These are phyloP conservation scores for Ctenosaura bakeri DNA, from an alignment of 2,797 vertebrate genomes.

Conservation along the genomic window DNA sequence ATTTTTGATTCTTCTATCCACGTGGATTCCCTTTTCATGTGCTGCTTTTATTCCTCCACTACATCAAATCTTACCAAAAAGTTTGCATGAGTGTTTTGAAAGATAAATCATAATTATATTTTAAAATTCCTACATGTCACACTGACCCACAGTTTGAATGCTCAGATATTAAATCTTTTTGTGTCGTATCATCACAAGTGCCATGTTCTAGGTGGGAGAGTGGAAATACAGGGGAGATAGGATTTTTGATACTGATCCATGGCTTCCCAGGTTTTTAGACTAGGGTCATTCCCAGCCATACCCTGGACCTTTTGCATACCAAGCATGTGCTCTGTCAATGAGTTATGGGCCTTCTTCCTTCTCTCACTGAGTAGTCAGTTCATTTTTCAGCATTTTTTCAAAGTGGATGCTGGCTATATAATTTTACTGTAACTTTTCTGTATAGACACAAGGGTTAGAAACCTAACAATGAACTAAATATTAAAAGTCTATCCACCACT, in stretches of 20 bases:
- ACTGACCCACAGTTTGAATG: background rate
- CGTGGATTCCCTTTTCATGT: background rate
- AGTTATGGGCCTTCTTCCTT: background rate
- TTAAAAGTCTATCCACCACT: background rate
- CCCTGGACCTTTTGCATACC: too few species aligned
- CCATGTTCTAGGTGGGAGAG: background rate
- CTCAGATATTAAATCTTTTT: background rate
- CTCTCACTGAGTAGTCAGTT: background rate
- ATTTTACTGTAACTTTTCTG: background rate
- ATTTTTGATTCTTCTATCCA: background rate
- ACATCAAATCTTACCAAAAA: background rate
- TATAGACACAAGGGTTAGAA: background rate
- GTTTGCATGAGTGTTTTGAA: background rate
- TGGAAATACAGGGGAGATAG: background rate
- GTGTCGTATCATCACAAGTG: too few species aligned
- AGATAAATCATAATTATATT: background rate
- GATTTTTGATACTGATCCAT: too few species aligned
- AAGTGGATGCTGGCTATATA: background rate
- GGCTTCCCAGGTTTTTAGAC: too few species aligned
- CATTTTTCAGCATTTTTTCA: background rate
- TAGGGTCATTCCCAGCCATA: too few species aligned
- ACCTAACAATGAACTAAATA: background rate
- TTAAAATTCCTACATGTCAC: background rate
- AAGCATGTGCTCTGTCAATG: background rate
- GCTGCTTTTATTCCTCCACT: background rate